phyloP scores from a whole-genome alignment of 2,113 vertebrate species.

The Entelurus aequoreus region DNA sequence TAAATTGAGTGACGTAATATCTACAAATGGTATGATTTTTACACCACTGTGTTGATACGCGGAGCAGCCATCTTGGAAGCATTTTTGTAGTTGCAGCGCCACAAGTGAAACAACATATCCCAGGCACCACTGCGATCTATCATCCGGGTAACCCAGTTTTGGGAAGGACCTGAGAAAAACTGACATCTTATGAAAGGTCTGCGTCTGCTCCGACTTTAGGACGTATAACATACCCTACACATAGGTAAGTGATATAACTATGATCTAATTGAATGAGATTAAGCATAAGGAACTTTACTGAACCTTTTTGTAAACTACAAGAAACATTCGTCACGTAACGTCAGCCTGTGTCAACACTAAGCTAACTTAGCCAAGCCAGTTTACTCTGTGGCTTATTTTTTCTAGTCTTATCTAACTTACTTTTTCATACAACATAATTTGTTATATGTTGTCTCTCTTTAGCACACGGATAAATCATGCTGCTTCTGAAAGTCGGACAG shows the following conservation, averaged over 20 bases:
- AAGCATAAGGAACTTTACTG: neutral
- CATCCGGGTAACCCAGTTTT: neutral
- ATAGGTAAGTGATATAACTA: neutral
- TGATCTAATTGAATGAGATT: neutral
- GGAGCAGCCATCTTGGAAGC: no score
- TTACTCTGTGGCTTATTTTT: no score
- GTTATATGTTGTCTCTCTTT: neutral
- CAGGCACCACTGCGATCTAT: neutral
- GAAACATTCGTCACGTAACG: neutral
- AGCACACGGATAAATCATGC: constrained; percentile 46
- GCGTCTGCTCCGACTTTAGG: neutral
- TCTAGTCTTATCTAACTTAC: neutral
- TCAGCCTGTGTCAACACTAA: neutral
- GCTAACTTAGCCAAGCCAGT: neutral
- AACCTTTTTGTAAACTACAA: neutral
- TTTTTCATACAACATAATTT: neutral
- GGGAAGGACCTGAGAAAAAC: neutral
- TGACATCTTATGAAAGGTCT: neutral
- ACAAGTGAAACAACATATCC: neutral
- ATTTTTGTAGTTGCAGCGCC: no score
- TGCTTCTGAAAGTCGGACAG: constrained; percentile 64
- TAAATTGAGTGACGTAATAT: no score
- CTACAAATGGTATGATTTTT: no score
- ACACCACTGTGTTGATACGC: no score
- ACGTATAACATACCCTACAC: neutral